Evolutionary conservation across 2,888 invertebrate genomes (phyloP), one percentile per base, ranked within the genome.

Genomic region (Hybos culiciformis): DNA sequence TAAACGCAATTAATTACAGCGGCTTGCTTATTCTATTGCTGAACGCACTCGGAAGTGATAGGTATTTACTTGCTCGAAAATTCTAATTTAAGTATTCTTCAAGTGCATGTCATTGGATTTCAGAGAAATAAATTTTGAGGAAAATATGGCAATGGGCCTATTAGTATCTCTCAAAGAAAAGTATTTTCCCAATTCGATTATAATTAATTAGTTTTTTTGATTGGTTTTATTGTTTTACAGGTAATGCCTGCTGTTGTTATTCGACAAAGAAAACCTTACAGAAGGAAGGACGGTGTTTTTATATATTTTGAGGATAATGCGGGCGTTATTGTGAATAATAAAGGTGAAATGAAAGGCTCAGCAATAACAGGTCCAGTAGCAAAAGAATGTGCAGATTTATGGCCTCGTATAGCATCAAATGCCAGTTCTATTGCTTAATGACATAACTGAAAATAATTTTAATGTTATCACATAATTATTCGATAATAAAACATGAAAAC

Each of bases 261-360:
- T 61, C 77, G 98, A 67, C 98, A 98, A 67, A 80, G 98, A 55
- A 98, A 99, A 72, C 91, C 94, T 12, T 96, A 93, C 71, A 78
- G 97, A 55, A 91, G 98, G 86, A 93, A 94, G 80, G 94, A 99
- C 65, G 98, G 98, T 33, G 83, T 90, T 48, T 96, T 98, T 66
- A 90, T 99, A 72, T 97, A 97, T 70, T 99, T 98, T 68, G 98
- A 98, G 68, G 97, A 97, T 68, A 97, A 97, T 70, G 98, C 98
- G 19, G 98, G 97, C 42, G 98, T 99, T 39, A 98, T 99, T 67
- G 98, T 99, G 43, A 98, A 98, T 69, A 96, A 96, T 68, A 98
- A 98, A 70, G 98, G 97, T 49, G 97, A 98, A 75, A 97, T 97
- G 97, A 97, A 97, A 71, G 97, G 93, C 47, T 97, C 97, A 15